A percentile compares a stretch with the other conserved stretches of the same genome.
Evolutionary conservation across 2,797 vertebrate genomes (phyloP).

Genomic region (Mormyrus hasselquistii): DNA sequence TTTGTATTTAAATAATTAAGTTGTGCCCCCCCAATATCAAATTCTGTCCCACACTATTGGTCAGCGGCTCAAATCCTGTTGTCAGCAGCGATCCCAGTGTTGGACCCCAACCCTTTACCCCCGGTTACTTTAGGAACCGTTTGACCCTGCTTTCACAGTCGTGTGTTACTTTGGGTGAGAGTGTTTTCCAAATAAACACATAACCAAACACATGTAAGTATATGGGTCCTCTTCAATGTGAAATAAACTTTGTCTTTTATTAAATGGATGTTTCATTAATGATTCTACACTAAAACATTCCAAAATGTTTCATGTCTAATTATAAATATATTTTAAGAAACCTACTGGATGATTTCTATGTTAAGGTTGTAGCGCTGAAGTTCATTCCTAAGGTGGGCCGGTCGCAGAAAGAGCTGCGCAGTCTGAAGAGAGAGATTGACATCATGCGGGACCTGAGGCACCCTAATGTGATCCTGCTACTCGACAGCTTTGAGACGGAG

Average conservation of each 20-base stretch:
- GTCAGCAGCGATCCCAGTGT: not conserved
- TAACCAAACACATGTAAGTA: not conserved
- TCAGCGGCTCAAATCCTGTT: not conserved
- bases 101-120: not conserved
- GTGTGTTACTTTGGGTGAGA: not conserved
- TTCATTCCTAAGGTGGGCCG: slow-evolving; percentile 89
- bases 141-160: not conserved
- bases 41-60: not conserved
- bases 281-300: not conserved
- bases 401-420: slow-evolving; percentile 85
- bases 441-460: slow-evolving; percentile 86
- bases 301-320: not conserved
- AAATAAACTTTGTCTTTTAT: not conserved
- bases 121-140: not conserved
- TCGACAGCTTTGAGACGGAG: slow-evolving; percentile 90
- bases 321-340: not conserved
- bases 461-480: slow-evolving; percentile 87
- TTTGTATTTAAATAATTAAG: not conserved
- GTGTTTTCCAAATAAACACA: not conserved
- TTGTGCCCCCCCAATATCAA: not conserved
- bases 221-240: not conserved
- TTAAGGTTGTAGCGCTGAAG: slow-evolving; percentile 88
- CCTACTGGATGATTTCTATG: not conserved
- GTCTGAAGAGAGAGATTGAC: slow-evolving; percentile 83
- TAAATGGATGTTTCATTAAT: not conserved